Evolutionary conservation across 2,113 vertebrate genomes (phyloP).

Genomic region (Pagrus major): DNA sequence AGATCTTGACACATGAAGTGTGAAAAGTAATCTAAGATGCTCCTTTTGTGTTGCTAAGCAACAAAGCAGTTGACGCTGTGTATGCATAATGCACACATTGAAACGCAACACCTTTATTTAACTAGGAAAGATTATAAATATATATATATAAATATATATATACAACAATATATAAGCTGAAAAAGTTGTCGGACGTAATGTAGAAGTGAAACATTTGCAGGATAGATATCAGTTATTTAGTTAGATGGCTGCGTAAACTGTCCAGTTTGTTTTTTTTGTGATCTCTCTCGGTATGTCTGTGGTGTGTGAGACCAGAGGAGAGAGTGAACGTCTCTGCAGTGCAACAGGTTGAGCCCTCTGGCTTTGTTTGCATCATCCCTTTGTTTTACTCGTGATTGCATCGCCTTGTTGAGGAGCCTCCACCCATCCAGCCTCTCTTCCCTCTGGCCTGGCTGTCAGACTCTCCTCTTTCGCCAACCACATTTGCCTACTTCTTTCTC

Average conservation of each 20-base stretch:
- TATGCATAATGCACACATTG: background rate
- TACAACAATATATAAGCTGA: too few species aligned
- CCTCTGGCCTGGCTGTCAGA: constrained; percentile 17
- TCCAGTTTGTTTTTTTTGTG: background rate
- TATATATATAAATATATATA: too few species aligned
- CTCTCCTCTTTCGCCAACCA: constrained; percentile 3
- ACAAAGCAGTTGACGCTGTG: background rate
- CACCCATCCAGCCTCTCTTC: background rate
- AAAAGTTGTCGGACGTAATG: background rate
- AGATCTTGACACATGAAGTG: background rate
- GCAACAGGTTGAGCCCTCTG: constrained; percentile 15
- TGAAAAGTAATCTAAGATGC: background rate
- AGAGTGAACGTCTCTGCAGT: background rate
- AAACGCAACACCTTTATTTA: background rate
- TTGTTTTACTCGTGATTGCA: constrained; percentile 20
- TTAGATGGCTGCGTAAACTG: background rate
- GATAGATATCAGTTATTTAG: background rate
- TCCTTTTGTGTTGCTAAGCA: background rate
- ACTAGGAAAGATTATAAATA: too few species aligned
- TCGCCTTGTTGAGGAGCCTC: constrained; percentile 1
- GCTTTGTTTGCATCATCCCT: constrained; percentile 42
- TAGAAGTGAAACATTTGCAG: background rate
- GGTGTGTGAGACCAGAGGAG: background rate
- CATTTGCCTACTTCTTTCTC: background rate
- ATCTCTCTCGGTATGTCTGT: background rate